Evolutionary conservation across 2,888 invertebrate genomes (phyloP).

Genomic region (Clivina fossor): DNA sequence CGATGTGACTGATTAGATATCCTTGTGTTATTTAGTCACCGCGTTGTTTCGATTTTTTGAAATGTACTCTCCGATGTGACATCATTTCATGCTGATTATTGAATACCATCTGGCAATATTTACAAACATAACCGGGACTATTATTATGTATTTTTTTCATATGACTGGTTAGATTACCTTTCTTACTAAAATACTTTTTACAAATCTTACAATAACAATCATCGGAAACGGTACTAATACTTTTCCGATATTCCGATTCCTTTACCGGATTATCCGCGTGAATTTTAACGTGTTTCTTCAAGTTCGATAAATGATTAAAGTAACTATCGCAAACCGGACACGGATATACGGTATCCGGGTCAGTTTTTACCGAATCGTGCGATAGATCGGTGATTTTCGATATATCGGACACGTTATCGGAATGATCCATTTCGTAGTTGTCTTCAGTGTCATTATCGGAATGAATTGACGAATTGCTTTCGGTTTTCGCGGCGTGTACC

Average conservation of each 20-base stretch:
- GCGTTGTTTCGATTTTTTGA: too few relatives aligned
- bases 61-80: too few relatives aligned
- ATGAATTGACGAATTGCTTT: not conserved
- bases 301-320: not conserved
- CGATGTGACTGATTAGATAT: too few relatives aligned
- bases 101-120: too few relatives aligned
- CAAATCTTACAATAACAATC: not conserved
- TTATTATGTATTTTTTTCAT: too few relatives aligned
- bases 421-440: not conserved
- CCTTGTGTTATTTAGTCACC: too few relatives aligned
- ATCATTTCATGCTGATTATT: too few relatives aligned
- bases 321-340: conserved; percentile 6
- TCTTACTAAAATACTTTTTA: not conserved
- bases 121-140: too few relatives aligned
- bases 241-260: not conserved
- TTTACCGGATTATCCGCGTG: not conserved
- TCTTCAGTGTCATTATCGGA: not conserved
- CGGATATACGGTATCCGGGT: not conserved
- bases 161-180: conserved; percentile 4
- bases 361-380: not conserved
- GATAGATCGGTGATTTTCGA: not conserved
- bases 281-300: not conserved
- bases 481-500: not conserved
- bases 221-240: not conserved
- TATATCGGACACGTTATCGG: not conserved